These are phyloP conservation scores for Phrynocephalus forsythii DNA, from an alignment of 2,797 vertebrate species.

Conservation along the genomic window DNA sequence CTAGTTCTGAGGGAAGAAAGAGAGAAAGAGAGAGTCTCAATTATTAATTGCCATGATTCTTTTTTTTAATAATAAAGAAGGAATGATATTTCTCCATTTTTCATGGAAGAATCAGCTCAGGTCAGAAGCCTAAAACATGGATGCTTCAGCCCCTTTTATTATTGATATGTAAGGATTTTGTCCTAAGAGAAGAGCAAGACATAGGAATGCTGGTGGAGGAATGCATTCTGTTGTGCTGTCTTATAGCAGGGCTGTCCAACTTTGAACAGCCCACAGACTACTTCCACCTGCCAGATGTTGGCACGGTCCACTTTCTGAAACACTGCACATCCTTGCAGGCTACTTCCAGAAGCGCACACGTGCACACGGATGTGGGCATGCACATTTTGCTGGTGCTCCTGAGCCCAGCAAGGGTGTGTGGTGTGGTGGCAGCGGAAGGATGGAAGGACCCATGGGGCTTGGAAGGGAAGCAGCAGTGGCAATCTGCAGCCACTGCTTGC, in stretches of 20 bases:
- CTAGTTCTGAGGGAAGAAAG: conserved; percentile 80
- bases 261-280: too few species aligned
- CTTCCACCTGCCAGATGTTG: too few species aligned
- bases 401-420: too few species aligned
- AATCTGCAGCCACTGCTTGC: too few species aligned
- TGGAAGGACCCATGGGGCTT: too few species aligned
- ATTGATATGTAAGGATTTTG: conserved; percentile 59
- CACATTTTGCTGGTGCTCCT: too few species aligned
- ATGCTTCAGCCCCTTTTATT: conserved; percentile 67
- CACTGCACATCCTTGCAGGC: too few species aligned
- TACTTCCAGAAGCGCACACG: too few species aligned
- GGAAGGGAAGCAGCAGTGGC: too few species aligned
- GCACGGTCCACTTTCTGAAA: too few species aligned
- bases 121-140: conserved; percentile 59
- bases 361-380: too few species aligned
- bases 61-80: conserved; percentile 70
- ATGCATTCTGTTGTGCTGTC: conserved; percentile 32
- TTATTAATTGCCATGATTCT: conserved; percentile 93
- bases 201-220: not conserved
- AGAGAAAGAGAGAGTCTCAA: conserved; percentile 88
- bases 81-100: conserved; percentile 75
- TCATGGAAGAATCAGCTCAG: conserved; percentile 64
- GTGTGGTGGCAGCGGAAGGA: too few species aligned
- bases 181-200: conserved; percentile 45
- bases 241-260: not conserved